Percentiles rank a stretch among this genome's conserved stretches.
Conservation (phyloP, 2,888 invertebrate species). For the Blera fallax region DNA sequence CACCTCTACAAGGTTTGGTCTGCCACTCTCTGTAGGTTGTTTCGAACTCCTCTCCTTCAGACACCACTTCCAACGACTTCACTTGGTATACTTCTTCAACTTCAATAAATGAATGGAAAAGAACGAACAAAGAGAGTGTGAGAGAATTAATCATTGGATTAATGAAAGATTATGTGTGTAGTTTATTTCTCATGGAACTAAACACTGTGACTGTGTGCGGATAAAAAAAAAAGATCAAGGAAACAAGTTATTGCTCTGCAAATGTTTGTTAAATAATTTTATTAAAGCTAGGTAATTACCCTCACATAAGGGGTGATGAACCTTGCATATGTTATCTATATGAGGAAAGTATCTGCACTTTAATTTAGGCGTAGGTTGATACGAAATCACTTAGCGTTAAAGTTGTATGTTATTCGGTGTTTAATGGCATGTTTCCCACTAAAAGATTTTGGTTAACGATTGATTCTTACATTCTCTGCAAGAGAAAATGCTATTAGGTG, state of each 20-base stretch:
- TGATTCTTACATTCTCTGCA: too few relatives aligned
- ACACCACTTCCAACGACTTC: background rate
- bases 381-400: background rate
- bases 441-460: too few relatives aligned
- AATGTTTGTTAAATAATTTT: conserved; percentile 37
- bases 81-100: conserved; percentile 2
- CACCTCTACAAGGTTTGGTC: conserved; percentile 30
- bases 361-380: background rate
- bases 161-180: conserved; percentile 55
- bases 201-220: background rate
- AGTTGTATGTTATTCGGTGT: too few relatives aligned
- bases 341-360: background rate
- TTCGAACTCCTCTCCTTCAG: conserved; percentile 18
- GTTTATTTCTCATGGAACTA: conserved; percentile 54
- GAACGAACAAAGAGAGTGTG: conserved; percentile 48
- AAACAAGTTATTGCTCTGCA: conserved; percentile 38
- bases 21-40: conserved; percentile 3
- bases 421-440: too few relatives aligned
- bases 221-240: background rate
- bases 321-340: background rate
- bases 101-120: conserved; percentile 20
- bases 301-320: conserved; percentile 17
- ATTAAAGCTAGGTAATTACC: conserved; percentile 33
- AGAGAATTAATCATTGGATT: conserved; percentile 66
- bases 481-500: too few relatives aligned